These are phyloP conservation scores for Conus canariensis DNA, from an alignment of 2,888 invertebrate species.

Conservation along the genomic window DNA sequence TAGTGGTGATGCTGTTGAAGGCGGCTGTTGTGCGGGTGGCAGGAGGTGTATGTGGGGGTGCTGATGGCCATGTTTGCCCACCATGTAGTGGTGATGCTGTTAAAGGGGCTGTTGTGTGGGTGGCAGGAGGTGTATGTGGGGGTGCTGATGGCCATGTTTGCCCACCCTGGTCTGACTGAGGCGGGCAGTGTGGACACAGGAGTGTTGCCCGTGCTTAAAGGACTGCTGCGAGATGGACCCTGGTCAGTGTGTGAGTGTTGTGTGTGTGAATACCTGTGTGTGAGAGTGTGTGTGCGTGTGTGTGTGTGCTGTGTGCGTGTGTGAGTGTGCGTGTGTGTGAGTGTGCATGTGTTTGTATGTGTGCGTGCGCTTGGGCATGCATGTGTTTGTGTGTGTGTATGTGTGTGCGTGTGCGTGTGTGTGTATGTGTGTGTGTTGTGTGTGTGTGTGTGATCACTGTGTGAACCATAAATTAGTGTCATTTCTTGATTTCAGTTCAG, in stretches of 20 bases:
- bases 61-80: conserved; percentile 47
- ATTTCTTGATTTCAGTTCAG: no score
- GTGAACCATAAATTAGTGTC: background rate
- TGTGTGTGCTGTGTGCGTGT: background rate
- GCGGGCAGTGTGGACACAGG: conserved; percentile 61
- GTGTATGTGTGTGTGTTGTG: background rate
- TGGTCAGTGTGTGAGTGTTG: conserved; percentile 55
- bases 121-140: conserved; percentile 63
- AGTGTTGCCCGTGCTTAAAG: conserved; percentile 58
- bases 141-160: conserved; percentile 53
- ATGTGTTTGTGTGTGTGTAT: background rate
- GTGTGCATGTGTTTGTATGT: background rate
- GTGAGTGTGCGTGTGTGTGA: background rate
- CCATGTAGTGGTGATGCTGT: no score
- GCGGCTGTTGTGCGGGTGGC: background rate
- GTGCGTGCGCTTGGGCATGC: background rate
- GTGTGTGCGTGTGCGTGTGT: background rate
- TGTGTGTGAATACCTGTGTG: background rate
- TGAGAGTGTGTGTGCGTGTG: background rate
- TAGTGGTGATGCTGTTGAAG: no score
- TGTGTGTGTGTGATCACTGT: background rate
- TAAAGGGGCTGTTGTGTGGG: background rate
- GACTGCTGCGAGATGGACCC: conserved; percentile 63
- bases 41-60: conserved; percentile 64
- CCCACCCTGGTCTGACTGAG: conserved; percentile 40